These are phyloP conservation scores for Musca domestica DNA, from an alignment of 1,140 invertebrate genomes.

Conservation along the genomic window DNA sequence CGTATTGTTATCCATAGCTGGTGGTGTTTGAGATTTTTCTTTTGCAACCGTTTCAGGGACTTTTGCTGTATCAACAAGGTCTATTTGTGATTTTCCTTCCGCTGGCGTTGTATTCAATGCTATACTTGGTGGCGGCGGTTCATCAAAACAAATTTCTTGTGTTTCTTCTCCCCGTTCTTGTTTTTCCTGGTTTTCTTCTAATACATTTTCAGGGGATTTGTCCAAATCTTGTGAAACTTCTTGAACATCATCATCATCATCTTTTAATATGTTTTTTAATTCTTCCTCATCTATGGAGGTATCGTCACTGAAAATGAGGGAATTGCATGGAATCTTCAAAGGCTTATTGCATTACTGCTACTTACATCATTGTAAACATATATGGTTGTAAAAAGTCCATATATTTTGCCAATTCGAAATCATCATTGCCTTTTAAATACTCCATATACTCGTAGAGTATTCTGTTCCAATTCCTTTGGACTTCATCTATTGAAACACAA, in stretches of 20 bases:
- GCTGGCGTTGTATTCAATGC: too few relatives aligned
- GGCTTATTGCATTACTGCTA: not conserved
- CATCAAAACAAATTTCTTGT: too few relatives aligned
- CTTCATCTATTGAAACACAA: not conserved
- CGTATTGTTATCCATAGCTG: not conserved
- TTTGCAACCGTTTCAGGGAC: not conserved
- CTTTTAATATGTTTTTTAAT: too few relatives aligned
- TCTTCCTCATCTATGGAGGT: not conserved
- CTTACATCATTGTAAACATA: not conserved
- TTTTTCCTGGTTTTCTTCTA: too few relatives aligned
- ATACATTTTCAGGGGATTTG: too few relatives aligned
- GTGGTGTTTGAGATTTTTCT: not conserved
- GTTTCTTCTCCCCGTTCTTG: too few relatives aligned
- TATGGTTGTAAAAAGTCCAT: conserved; percentile 8
- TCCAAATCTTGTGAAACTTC: too few relatives aligned
- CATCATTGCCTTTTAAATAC: not conserved
- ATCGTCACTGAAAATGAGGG: not conserved
- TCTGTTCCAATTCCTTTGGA: not conserved
- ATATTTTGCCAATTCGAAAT: not conserved
- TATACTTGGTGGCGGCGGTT: too few relatives aligned
- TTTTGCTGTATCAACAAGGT: too few relatives aligned
- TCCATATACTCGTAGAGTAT: not conserved
- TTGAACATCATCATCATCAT: too few relatives aligned
- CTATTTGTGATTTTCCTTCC: too few relatives aligned
- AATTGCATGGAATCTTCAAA: too few relatives aligned